phyloP scores from a whole-genome alignment of 1,140 invertebrate species.

The Leptinotarsa undecemlineata region DNA sequence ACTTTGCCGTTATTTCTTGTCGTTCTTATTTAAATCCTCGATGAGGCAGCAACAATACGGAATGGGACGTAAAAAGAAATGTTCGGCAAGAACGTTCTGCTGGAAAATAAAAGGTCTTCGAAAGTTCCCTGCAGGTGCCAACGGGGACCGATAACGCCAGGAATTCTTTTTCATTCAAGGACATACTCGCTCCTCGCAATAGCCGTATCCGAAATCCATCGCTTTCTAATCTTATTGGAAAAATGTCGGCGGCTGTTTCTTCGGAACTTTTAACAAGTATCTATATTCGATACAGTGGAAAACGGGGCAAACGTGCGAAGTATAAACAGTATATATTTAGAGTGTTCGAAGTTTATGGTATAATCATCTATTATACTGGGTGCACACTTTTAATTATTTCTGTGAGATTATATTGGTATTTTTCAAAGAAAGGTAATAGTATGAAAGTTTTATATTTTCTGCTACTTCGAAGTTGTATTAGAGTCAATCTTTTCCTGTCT shows the following conservation, averaged over 20 bases:
- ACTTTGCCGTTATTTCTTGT: not conserved
- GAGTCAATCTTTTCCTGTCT: too few relatives aligned
- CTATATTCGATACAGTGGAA: too few relatives aligned
- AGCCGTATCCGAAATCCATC: slow-evolving; percentile 1
- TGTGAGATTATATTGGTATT: too few relatives aligned
- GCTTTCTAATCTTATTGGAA: slow-evolving; percentile 6
- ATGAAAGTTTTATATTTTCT: too few relatives aligned
- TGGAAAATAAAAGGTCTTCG: slow-evolving; percentile 14
- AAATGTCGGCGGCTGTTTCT: not conserved
- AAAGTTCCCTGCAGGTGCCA: slow-evolving; percentile 14
- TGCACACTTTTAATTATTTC: too few relatives aligned
- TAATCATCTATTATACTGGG: too few relatives aligned
- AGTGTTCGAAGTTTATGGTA: too few relatives aligned
- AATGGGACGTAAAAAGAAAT: slow-evolving; percentile 6
- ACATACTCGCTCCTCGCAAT: slow-evolving; percentile 2
- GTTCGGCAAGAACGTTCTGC: not conserved
- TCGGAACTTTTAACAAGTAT: slow-evolving; percentile 1
- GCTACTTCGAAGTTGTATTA: too few relatives aligned
- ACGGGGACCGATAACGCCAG: slow-evolving; percentile 9
- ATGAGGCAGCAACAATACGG: not conserved
- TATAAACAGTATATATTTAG: too few relatives aligned
- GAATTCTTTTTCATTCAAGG: slow-evolving; percentile 16
- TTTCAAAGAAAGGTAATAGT: too few relatives aligned
- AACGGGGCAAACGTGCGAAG: too few relatives aligned
- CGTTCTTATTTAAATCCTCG: slow-evolving; percentile 1